Percentiles rank a stretch among this genome's conserved stretches.
phyloP scores from a whole-genome alignment of 2,113 vertebrate genomes.

The Tupaia chinensis region DNA sequence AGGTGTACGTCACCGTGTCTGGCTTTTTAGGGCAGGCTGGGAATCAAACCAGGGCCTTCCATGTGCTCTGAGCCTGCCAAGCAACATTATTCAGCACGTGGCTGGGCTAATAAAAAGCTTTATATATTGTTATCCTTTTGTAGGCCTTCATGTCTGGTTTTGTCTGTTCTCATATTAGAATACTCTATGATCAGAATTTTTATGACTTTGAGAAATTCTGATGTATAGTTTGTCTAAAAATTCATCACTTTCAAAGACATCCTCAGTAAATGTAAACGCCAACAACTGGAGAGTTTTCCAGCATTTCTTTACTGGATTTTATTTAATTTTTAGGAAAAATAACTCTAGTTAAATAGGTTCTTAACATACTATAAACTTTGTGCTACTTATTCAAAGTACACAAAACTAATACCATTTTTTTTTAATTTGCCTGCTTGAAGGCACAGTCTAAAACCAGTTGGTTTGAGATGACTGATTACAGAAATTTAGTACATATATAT shows the following conservation, averaged over 20 bases:
- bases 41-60: too few species aligned
- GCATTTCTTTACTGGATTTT: not conserved
- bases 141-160: not conserved
- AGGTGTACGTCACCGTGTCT: too few species aligned
- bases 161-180: not conserved
- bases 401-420: not conserved
- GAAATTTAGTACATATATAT: not conserved
- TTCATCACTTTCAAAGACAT: not conserved
- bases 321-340: slow-evolving; percentile 16
- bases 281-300: not conserved
- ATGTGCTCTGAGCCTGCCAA: too few species aligned
- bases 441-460: not conserved
- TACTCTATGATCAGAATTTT: not conserved
- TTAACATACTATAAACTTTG: not conserved
- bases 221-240: not conserved
- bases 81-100: too few species aligned
- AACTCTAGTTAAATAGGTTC: not conserved
- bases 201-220: not conserved
- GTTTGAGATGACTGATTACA: not conserved
- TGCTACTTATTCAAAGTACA: not conserved
- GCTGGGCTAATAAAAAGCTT: not conserved
- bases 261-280: not conserved
- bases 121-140: not conserved
- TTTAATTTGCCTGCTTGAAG: not conserved
- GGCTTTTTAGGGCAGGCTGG: too few species aligned